These are phyloP conservation scores for Dipus sagitta DNA, from an alignment of 2,797 vertebrate genomes.

Conservation along the genomic window DNA sequence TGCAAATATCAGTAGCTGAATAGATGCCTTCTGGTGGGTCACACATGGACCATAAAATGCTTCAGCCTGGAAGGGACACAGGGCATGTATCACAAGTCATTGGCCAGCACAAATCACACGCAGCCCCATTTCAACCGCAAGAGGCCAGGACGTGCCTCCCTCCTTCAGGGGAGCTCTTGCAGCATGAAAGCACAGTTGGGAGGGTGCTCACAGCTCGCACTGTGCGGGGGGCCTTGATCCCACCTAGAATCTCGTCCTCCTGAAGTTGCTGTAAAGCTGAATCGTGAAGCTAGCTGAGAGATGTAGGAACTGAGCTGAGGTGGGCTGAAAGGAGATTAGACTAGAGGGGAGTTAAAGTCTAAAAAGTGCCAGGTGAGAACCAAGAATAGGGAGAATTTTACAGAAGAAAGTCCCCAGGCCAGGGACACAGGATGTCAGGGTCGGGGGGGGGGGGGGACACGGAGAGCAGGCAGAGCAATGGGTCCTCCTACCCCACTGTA, in stretches of 20 bases:
- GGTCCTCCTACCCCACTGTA: too few species aligned
- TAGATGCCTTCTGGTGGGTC: neutral
- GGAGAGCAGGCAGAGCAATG: neutral
- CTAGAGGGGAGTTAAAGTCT: neutral
- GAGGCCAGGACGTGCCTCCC: neutral
- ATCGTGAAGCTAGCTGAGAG: neutral
- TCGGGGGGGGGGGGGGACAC: too few species aligned
- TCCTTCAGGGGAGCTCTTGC: too few species aligned
- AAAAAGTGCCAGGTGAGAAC: too few species aligned
- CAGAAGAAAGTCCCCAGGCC: neutral
- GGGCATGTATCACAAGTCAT: neutral
- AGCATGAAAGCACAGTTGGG: neutral
- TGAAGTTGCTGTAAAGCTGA: fast-evolving
- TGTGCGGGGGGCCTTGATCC: neutral
- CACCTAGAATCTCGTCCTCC: fast-evolving
- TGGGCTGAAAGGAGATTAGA: neutral
- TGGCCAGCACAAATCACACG: neutral
- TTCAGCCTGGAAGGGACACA: fast-evolving
- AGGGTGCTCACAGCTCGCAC: fast-evolving
- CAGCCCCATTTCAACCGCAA: neutral
- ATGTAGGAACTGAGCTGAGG: neutral
- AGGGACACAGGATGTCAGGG: neutral
- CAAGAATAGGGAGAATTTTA: neutral
- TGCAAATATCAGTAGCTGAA: neutral
- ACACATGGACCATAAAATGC: too few species aligned